Conservation (phyloP, 2,113 vertebrate genomes). For the Nymphicus hollandicus region DNA sequence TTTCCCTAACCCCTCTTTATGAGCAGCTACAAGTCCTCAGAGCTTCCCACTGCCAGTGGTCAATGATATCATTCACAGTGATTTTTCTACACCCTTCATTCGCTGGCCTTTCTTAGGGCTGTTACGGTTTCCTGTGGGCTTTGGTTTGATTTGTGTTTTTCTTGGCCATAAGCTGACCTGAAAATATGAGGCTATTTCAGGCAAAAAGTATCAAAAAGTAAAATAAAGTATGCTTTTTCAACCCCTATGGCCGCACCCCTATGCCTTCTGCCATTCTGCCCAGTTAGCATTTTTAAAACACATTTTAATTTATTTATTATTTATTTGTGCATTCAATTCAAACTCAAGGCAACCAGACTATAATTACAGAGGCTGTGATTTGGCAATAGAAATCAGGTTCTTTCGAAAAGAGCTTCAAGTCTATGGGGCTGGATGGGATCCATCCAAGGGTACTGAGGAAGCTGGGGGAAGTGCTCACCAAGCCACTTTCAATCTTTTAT, state of each 20-base stretch:
- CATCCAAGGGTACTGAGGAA: neutral
- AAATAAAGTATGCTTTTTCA: slow-evolving; percentile 20
- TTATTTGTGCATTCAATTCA: neutral
- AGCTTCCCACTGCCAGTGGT: slow-evolving; percentile 51
- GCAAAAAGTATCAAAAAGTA: slow-evolving; percentile 17
- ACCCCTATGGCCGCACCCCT: neutral
- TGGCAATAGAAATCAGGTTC: neutral
- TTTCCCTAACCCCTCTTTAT: neutral
- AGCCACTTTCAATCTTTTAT: neutral
- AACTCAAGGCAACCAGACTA: neutral
- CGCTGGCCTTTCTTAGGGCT: slow-evolving; percentile 28
- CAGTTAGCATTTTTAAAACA: neutral
- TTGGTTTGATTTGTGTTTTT: slow-evolving; percentile 52
- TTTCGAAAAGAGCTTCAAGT: neutral
- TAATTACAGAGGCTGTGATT: neutral
- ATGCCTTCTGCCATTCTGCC: neutral
- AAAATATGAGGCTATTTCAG: slow-evolving; percentile 62
- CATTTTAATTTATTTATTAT: neutral
- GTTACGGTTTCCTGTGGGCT: slow-evolving; percentile 54
- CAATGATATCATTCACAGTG: slow-evolving; percentile 46
- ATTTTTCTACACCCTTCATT: slow-evolving; percentile 51
- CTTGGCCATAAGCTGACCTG: slow-evolving; percentile 34
- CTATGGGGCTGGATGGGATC: neutral
- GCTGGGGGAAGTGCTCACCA: neutral
- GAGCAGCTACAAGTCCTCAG: neutral